Evolutionary conservation across 1,140 invertebrate species (phyloP).

Genomic region (Frieseomelitta varia): DNA sequence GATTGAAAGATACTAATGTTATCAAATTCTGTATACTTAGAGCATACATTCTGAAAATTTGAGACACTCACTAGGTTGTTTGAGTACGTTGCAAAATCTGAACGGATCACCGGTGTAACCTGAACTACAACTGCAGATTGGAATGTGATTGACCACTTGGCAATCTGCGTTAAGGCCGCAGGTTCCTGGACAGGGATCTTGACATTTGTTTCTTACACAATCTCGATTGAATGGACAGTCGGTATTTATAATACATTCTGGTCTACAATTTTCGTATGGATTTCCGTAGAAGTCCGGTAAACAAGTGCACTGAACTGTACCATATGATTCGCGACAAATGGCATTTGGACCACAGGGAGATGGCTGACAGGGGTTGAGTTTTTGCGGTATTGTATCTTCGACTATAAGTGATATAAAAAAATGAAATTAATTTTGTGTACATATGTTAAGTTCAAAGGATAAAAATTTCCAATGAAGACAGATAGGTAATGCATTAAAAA

Average conservation of each 20-base stretch:
- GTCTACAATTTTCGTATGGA: conserved; percentile 86
- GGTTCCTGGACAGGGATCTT: conserved; percentile 89
- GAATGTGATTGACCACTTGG: conserved; percentile 88
- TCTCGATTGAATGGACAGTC: conserved; percentile 85
- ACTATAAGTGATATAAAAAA: conserved; percentile 30
- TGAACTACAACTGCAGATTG: conserved; percentile 86
- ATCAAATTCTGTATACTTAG: neutral
- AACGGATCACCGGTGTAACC: conserved; percentile 89
- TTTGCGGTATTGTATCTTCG: conserved; percentile 46
- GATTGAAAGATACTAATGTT: neutral
- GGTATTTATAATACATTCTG: conserved; percentile 86
- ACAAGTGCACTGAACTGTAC: conserved; percentile 85
- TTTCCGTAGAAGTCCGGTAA: conserved; percentile 84
- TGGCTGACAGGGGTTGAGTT: conserved; percentile 86
- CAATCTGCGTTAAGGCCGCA: conserved; percentile 89
- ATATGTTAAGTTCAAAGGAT: too few relatives aligned
- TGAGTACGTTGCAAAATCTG: conserved; percentile 61
- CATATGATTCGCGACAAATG: conserved; percentile 85
- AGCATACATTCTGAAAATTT: neutral
- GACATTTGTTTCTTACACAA: conserved; percentile 86
- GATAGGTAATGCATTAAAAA: too few relatives aligned
- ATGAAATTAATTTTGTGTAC: too few relatives aligned
- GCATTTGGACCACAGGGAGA: conserved; percentile 91
- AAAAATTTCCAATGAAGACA: too few relatives aligned
- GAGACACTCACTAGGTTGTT: conserved; percentile 62